Evolutionary conservation across 1,140 invertebrate species (phyloP).

Genomic region (Drosophila ercepeae): DNA sequence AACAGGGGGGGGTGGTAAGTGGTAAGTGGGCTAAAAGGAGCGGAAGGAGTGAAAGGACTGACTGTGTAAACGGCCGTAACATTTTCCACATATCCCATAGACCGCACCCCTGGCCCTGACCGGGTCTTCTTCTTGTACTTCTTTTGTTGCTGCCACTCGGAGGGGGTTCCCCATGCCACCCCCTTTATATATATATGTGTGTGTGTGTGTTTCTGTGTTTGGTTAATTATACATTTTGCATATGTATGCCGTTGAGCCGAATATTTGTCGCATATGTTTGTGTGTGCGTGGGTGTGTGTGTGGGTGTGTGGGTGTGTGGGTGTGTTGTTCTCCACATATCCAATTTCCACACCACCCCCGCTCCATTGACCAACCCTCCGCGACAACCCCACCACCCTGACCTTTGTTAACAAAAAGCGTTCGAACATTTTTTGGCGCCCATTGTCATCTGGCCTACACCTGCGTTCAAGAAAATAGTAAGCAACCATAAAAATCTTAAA

Average conservation of each 20-base stretch:
- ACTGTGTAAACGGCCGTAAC: constrained; percentile 73
- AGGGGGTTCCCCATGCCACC: not conserved
- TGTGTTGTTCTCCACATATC: constrained; percentile 58
- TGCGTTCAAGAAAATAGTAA: not conserved
- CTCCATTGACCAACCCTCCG: constrained; percentile 1
- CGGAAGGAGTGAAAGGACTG: constrained; percentile 51
- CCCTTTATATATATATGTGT: not conserved
- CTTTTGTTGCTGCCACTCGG: constrained; percentile 30
- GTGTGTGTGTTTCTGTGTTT: constrained; percentile 48
- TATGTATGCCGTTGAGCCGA: constrained; percentile 24
- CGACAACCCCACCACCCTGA: not conserved
- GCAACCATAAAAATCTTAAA: not conserved
- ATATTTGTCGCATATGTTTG: constrained; percentile 18
- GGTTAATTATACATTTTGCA: constrained; percentile 78
- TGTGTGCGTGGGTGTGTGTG: not conserved
- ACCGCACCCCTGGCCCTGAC: not conserved
- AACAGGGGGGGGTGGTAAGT: too few species aligned
- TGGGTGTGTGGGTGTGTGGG: constrained; percentile 1
- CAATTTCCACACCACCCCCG: constrained; percentile 48
- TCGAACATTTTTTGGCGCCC: constrained; percentile 48
- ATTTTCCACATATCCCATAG: constrained; percentile 55
- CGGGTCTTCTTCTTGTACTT: constrained; percentile 18
- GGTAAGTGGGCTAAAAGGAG: constrained; percentile 20
- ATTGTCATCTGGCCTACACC: constrained; percentile 22
- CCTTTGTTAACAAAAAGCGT: constrained; percentile 74